These are phyloP conservation scores for Druon quercuslanigerum DNA, from an alignment of 1,140 invertebrate species.

Conservation along the genomic window DNA sequence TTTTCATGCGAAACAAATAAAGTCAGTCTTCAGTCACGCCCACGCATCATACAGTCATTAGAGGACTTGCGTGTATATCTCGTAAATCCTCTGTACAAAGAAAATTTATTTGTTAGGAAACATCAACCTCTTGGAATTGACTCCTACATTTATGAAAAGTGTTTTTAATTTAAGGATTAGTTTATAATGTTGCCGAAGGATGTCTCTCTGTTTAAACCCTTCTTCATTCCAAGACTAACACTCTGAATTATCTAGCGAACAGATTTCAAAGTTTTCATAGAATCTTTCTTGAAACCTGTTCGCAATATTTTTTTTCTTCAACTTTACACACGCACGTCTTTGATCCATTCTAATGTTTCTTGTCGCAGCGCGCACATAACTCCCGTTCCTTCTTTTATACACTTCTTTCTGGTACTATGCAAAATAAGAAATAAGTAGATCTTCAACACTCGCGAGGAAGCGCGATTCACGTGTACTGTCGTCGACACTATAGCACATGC, in stretches of 20 bases:
- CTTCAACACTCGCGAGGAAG: constrained; percentile 31
- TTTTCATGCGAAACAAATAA: constrained; percentile 15
- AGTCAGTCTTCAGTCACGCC: constrained; percentile 24
- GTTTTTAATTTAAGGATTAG: constrained; percentile 2
- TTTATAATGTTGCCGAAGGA: constrained; percentile 8
- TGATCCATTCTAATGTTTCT: constrained; percentile 35
- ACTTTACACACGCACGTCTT: constrained; percentile 36
- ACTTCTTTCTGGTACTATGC: constrained; percentile 63
- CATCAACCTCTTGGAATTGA: constrained; percentile 46
- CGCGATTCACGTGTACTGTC: constrained; percentile 4
- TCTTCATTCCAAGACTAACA: background rate
- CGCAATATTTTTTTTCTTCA: constrained; percentile 43
- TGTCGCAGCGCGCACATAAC: constrained; percentile 56
- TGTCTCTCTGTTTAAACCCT: background rate
- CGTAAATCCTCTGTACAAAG: background rate
- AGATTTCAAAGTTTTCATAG: constrained; percentile 45
- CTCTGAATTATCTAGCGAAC: constrained; percentile 38
- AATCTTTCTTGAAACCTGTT: constrained; percentile 49
- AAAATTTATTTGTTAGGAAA: constrained; percentile 38
- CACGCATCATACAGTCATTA: constrained; percentile 2
- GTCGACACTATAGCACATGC: constrained; percentile 59
- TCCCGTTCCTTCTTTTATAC: constrained; percentile 56
- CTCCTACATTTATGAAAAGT: constrained; percentile 39
- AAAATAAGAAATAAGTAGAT: constrained; percentile 15
- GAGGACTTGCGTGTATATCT: background rate